Evolutionary conservation across 2,113 vertebrate genomes (phyloP).

Genomic region (Chionis minor): DNA sequence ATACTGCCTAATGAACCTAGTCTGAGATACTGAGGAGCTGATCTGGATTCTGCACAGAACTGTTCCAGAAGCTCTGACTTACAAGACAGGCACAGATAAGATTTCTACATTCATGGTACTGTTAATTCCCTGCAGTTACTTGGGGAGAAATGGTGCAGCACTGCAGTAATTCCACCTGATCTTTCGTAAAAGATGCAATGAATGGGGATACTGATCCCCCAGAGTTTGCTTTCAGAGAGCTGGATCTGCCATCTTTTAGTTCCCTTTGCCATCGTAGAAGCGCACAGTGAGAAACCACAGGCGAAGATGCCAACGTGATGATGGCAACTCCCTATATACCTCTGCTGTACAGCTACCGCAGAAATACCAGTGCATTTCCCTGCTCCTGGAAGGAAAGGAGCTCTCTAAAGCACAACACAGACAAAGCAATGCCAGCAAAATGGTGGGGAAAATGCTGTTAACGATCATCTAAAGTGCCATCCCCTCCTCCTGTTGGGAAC

Average conservation of each 20-base stretch:
- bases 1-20: neutral
- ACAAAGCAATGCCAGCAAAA: neutral
- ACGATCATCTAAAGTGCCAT: neutral
- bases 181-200: neutral
- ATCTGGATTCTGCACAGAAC: neutral
- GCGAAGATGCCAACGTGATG: rapidly evolving
- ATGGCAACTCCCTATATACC: neutral
- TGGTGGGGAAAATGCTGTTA: rapidly evolving
- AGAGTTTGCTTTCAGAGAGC: rapidly evolving
- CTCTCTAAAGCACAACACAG: neutral
- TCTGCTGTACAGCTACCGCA: neutral
- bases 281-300: neutral
- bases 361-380: neutral
- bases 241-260: neutral
- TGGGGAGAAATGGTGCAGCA: neutral
- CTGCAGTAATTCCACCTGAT: neutral
- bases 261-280: neutral
- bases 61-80: neutral
- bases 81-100: neutral
- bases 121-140: neutral
- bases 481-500: neutral
- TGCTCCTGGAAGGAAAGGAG: neutral
- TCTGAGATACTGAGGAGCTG: neutral
- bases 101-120: neutral
- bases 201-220: neutral